phyloP scores from a whole-genome alignment of 1,140 invertebrate species.

The Anastrepha obliqua region DNA sequence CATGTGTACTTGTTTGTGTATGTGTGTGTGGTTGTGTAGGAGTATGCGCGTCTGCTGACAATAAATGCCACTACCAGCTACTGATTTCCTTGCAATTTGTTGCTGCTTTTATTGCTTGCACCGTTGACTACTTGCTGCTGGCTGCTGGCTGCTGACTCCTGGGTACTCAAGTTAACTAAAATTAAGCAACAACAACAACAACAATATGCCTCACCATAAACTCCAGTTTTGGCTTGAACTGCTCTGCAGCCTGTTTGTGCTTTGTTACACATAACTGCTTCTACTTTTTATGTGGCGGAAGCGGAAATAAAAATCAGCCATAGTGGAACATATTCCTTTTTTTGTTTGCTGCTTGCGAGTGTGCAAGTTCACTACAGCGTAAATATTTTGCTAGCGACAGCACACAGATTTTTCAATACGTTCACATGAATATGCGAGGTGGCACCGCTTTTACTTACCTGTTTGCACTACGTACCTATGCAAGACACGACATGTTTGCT shows the following conservation, averaged over 20 bases:
- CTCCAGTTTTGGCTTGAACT: neutral
- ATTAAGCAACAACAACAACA: constrained; percentile 7
- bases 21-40: neutral
- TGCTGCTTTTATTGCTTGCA: constrained; percentile 14
- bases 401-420: neutral
- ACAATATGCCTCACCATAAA: neutral
- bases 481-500: neutral
- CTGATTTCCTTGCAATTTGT: neutral
- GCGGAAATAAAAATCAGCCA: constrained; percentile 50
- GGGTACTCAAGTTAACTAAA: neutral
- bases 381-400: neutral
- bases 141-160: neutral
- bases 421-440: neutral
- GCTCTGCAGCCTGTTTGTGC: neutral
- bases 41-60: neutral
- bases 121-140: neutral
- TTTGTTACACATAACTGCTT: constrained; percentile 41
- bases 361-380: neutral
- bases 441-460: neutral
- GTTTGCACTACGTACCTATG: neutral
- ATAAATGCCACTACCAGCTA: constrained; percentile 7
- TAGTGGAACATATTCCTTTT: neutral
- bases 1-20: neutral
- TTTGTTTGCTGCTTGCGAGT: constrained; percentile 21
- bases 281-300: constrained; percentile 40